Base-by-base conservation (phyloP, 2,113 vertebrate genomes). In the Microcebus griseorufus region DNA sequence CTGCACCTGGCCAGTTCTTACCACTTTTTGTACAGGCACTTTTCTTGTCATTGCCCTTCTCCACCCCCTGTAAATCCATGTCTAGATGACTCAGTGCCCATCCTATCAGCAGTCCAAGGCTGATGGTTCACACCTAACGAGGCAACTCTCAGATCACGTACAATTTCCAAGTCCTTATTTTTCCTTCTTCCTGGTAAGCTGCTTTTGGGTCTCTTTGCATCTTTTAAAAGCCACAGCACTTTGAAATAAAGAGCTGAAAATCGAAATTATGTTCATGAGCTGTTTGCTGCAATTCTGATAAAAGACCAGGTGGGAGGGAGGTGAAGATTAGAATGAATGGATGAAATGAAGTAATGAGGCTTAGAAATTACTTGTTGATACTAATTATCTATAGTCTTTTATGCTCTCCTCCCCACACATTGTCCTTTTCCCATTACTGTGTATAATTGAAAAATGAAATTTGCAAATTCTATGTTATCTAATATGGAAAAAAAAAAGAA, bases 361-460 rank as follows among this genome's bases (percentile, higher is more conserved):
- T 94, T 80, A 72, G 53, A 79, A 93, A 95, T 87, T 64, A 69
- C n/a, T 55, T 95, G 37, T 53, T 60, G 62, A 62, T 89, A 83
- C 37, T 62, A 87, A 67, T 84, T 96, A 86, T 91, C 48, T 90
- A 78, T 29, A 72, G 39, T 80, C 65, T 84, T 93, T 78, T 42
- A 93, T 42, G 65, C 37, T 58, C 5, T 90, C 25, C 18, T 65
- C 70, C 14, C 55, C 17, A 83, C 17, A 67, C 60, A 76, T 42
- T 90, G 96, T 86, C n/a, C 53, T 95, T 69, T 93, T 78, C 13
- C 76, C 32, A 25, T 95, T 76, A 70, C 65, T 67, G 90, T 78
- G 37, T 78, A 82, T 51, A 96, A 90, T 39, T 78, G 48, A 96
- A 60, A 94, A 88, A 96, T 85, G 45, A 92, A 96, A 95, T 95